Conservation (phyloP, 1,140 invertebrate species). For the Coboldia fuscipes region DNA sequence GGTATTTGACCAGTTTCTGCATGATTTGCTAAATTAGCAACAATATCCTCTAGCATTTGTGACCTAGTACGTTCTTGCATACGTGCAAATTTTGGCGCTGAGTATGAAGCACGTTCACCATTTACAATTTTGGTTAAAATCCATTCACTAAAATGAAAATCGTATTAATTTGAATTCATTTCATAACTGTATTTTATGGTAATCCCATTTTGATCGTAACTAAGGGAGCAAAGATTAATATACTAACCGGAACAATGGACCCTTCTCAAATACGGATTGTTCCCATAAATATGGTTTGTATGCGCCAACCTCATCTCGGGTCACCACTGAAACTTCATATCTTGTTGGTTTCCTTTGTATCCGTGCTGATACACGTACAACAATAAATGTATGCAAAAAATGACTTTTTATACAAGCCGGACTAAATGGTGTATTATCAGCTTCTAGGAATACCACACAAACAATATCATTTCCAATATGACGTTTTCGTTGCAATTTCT, state of each 20-base stretch:
- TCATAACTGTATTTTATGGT: no score
- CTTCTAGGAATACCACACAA: slow-evolving; percentile 82
- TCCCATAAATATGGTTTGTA: slow-evolving; percentile 93
- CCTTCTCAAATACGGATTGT: slow-evolving; percentile 84
- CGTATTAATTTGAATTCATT: not conserved
- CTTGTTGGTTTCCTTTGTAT: slow-evolving; percentile 66
- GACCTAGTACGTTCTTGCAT: slow-evolving; percentile 81
- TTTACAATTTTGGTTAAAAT: slow-evolving; percentile 94
- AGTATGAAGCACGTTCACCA: slow-evolving; percentile 88
- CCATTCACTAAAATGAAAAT: slow-evolving; percentile 49
- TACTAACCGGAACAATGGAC: slow-evolving; percentile 44
- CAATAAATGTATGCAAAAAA: slow-evolving; percentile 79
- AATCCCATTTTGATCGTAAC: no score
- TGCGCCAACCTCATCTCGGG: slow-evolving; percentile 88
- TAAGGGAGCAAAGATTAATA: not conserved
- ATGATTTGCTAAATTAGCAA: slow-evolving; percentile 82
- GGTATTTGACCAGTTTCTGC: slow-evolving; percentile 89
- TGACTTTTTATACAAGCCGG: slow-evolving; percentile 85
- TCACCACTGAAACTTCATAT: slow-evolving; percentile 85
- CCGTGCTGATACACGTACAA: slow-evolving; percentile 62
- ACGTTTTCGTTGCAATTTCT: slow-evolving; percentile 83
- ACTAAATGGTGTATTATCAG: slow-evolving; percentile 77
- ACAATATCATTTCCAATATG: slow-evolving; percentile 98
- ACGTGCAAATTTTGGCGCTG: slow-evolving; percentile 86
- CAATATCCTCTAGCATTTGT: slow-evolving; percentile 87